Evolutionary conservation across 2,888 invertebrate species (phyloP).

Genomic region (Microctonus brassicae): DNA sequence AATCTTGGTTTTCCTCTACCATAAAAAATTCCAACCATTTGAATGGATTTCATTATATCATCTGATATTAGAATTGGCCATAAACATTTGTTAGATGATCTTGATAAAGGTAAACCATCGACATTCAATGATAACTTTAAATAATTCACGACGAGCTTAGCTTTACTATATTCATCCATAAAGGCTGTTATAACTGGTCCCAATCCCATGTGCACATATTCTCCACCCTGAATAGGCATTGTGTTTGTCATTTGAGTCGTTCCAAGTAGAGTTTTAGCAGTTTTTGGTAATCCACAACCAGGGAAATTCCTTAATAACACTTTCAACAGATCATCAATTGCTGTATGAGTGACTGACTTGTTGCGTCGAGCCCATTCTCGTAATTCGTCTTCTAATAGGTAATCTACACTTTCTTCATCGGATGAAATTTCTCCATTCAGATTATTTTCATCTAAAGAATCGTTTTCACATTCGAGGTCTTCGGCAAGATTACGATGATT

Average conservation of each 20-base stretch:
- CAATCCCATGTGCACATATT: conserved; percentile 3
- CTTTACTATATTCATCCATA: not conserved
- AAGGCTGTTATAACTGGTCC: not conserved
- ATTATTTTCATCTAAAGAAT: too few species aligned
- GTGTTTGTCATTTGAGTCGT: too few species aligned
- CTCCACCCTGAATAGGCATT: not conserved
- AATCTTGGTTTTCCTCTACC: not conserved
- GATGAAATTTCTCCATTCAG: too few species aligned
- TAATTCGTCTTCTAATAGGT: not conserved
- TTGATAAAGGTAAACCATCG: not conserved
- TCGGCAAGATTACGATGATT: too few species aligned
- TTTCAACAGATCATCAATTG: not conserved
- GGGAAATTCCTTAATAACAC: not conserved
- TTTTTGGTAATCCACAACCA: not conserved
- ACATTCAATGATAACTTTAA: not conserved
- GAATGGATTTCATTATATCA: not conserved
- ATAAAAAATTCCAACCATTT: conserved; percentile 1
- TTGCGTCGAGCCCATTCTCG: not conserved
- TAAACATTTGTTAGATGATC: not conserved
- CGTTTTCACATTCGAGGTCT: too few species aligned
- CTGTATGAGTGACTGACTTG: not conserved
- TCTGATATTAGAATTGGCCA: not conserved
- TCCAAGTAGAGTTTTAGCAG: not conserved
- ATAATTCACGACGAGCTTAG: not conserved
- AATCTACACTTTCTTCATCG: too few species aligned